Evolutionary conservation across 2,888 invertebrate genomes (phyloP).

Genomic region (Pandemis cinnamomeana): DNA sequence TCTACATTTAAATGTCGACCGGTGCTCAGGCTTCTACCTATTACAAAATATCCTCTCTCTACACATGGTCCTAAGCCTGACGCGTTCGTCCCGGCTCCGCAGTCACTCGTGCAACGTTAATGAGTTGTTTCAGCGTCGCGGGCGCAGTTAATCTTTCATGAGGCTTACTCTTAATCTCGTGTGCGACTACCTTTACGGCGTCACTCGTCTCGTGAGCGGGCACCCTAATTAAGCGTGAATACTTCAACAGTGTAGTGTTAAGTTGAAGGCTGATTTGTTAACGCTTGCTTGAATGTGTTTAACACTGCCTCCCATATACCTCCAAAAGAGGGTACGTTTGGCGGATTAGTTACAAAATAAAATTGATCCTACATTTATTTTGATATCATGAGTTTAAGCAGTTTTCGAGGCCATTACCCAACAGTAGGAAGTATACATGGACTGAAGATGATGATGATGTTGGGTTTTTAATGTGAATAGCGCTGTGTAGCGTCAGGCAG

Average conservation of each 20-base stretch:
- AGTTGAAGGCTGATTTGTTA: background rate
- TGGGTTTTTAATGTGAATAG: too few relatives aligned
- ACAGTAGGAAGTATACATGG: too few relatives aligned
- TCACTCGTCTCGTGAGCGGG: background rate
- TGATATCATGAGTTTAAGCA: too few relatives aligned
- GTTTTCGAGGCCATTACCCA: too few relatives aligned
- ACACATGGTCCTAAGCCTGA: background rate
- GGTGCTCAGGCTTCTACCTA: too few relatives aligned
- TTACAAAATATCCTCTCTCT: background rate
- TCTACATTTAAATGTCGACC: too few relatives aligned
- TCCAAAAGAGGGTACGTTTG: background rate
- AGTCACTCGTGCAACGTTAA: background rate
- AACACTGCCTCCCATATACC: background rate
- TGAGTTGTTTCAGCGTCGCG: background rate
- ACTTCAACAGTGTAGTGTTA: background rate
- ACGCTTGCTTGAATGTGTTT: background rate
- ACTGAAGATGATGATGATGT: too few relatives aligned
- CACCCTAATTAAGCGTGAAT: constrained; percentile 8
- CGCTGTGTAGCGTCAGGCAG: too few relatives aligned
- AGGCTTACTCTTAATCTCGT: constrained; percentile 3
- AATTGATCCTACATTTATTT: background rate
- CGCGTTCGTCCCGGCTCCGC: background rate
- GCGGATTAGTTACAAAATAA: background rate
- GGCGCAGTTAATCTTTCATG: background rate
- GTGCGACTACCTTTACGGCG: constrained; percentile 1